Base-by-base conservation (phyloP, 2,113 vertebrate genomes). In the Gavia stellata region DNA sequence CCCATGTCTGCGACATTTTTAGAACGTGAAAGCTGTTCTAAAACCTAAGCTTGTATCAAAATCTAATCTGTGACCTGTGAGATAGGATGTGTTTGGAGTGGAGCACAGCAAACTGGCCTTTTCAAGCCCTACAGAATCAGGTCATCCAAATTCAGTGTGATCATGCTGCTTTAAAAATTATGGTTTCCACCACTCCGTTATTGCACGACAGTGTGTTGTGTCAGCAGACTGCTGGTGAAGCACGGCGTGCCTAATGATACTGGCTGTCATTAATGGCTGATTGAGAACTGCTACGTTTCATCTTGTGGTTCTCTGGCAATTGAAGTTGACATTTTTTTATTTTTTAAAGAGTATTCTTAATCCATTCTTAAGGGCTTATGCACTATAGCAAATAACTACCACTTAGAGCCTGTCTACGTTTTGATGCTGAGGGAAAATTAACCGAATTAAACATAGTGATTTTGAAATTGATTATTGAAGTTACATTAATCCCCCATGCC, bases 401-500 rank as follows among this genome's bases (percentile, higher is more conserved):
- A 71, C 74, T 92, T 92, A 90, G 26, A 92, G 10, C 12, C 56
- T 93, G 58, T 49, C 59, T 71, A 25, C 1, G 3, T 88, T 90
- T 63, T 80, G 59, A 50, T 81, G 50, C 16, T 63, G 45, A 67
- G 33, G 33, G 55, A 78, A 95, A 95, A 82, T 0, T 0, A 83
- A 62, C 63, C 33, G 26, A 86, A 74, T 81, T 67, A 81, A 93
- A 73, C 4, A 68, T 3, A 83, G 75, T 40, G 71, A 86, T 88
- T 93, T 86, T 78, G 79, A 94, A 96, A 96, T 63, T 85, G 71
- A 83, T 93, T 96, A 86, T 58, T 95, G 71, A 93, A 90, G 42
- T 83, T 74, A 28, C 12, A 78, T 88, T 88, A 94, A 92, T 80
- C 17, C 17, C 20, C n/a, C 16, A 77, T 68, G 71, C 34, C 75